Conservation (phyloP, 2,113 vertebrate species). For the Hyperopisus bebe region DNA sequence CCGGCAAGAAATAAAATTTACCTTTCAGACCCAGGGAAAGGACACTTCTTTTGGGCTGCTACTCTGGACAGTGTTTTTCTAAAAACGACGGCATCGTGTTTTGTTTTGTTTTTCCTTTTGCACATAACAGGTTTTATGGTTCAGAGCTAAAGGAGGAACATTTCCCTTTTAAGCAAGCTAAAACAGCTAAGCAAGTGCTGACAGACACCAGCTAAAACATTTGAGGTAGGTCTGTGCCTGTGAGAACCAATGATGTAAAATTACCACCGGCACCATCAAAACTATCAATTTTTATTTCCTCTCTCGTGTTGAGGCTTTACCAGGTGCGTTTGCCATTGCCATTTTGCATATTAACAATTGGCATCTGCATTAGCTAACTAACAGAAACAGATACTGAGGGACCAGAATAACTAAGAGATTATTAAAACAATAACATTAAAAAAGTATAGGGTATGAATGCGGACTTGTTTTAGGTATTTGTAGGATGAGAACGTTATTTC, state of each 20-base stretch:
- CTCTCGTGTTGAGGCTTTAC: not conserved
- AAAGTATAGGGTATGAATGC: not conserved
- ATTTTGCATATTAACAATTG: not conserved
- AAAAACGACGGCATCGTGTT: constrained; percentile 34
- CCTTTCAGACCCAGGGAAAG: not conserved
- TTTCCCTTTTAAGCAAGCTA: constrained; percentile 21
- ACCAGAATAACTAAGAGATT: constrained; percentile 25
- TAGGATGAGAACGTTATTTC: not conserved
- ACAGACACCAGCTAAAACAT: constrained; percentile 35
- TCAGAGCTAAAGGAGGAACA: constrained; percentile 32
- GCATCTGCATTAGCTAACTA: not conserved
- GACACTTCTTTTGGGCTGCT: constrained; percentile 21
- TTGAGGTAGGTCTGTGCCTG: constrained; percentile 61
- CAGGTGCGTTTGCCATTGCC: not conserved
- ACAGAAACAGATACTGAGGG: constrained; percentile 27
- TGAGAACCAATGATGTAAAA: constrained; percentile 19
- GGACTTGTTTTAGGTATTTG: not conserved
- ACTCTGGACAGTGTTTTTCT: constrained; percentile 27
- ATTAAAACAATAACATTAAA: not conserved
- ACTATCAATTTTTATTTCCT: not conserved
- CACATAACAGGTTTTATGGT: constrained; percentile 37
- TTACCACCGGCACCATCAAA: not conserved
- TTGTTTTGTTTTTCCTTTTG: constrained; percentile 36
- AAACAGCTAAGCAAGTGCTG: constrained; percentile 24
- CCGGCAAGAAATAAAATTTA: constrained; percentile 16